Percentiles rank a stretch among this genome's conserved stretches.
Evolutionary conservation across 2,113 vertebrate genomes (phyloP).

Genomic region (Morone chrysops): DNA sequence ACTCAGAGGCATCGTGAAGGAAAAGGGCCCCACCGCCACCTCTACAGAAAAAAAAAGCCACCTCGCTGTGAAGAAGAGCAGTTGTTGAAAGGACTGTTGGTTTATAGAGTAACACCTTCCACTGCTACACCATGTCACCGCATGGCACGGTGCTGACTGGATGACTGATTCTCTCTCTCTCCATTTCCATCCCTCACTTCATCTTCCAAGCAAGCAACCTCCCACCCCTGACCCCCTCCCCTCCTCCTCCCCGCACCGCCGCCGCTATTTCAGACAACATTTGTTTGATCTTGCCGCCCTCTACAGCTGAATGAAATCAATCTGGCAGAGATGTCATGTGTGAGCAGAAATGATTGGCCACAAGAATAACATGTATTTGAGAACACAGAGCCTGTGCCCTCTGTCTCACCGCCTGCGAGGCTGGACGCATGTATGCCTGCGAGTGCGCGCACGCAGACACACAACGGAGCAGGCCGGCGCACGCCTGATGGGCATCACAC

Average conservation of each 20-base stretch:
- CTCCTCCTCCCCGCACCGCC: not conserved
- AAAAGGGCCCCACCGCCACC: not conserved
- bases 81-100: conserved; percentile 38
- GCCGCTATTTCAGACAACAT: conserved; percentile 69
- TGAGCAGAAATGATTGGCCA: conserved; percentile 70
- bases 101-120: conserved; percentile 58
- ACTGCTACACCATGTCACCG: conserved; percentile 37
- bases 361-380: conserved; percentile 58
- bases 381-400: conserved; percentile 55
- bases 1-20: conserved; percentile 73
- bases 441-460: conserved; percentile 2
- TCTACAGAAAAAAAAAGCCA: not conserved
- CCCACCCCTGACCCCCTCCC: conserved; percentile 42
- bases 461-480: conserved; percentile 11
- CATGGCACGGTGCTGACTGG: conserved; percentile 50
- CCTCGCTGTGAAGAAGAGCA: conserved; percentile 35
- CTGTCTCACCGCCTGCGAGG: conserved; percentile 9
- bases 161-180: conserved; percentile 65
- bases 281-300: conserved; percentile 74
- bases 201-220: conserved; percentile 60
- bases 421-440: not conserved
- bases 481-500: conserved; percentile 59
- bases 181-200: conserved; percentile 58
- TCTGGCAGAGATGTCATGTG: conserved; percentile 72
- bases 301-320: conserved; percentile 75